phyloP scores from a whole-genome alignment of 2,113 vertebrate genomes.

The Spea bombifrons region DNA sequence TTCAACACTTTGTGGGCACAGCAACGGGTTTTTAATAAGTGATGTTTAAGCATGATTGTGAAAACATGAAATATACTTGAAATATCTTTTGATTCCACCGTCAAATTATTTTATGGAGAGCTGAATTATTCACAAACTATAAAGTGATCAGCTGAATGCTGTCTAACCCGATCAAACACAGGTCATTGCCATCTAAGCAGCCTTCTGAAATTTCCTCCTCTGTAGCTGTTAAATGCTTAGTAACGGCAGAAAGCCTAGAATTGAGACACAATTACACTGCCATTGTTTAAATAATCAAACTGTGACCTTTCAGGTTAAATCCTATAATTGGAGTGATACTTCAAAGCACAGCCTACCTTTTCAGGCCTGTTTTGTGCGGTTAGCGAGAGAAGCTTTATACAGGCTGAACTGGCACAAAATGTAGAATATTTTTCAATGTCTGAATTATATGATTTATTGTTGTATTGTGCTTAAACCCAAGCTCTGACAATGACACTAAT shows the following conservation, averaged over 20 bases:
- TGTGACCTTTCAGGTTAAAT: constrained; percentile 96
- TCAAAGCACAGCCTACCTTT: constrained; percentile 95
- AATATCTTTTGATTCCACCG: constrained; percentile 60
- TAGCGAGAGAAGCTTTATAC: constrained; percentile 74
- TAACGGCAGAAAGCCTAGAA: constrained; percentile 82
- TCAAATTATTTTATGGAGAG: constrained; percentile 65
- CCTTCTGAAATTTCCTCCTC: constrained; percentile 79
- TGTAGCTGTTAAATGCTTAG: constrained; percentile 72
- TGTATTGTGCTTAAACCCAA: background rate
- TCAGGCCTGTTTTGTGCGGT: constrained; percentile 75
- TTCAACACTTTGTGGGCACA: constrained; percentile 47
- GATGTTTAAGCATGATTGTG: constrained; percentile 48
- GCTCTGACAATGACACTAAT: background rate
- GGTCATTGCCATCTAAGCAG: constrained; percentile 77
- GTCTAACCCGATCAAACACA: constrained; percentile 84
- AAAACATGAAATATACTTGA: constrained; percentile 59
- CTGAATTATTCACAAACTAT: constrained; percentile 73
- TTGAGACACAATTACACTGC: constrained; percentile 87
- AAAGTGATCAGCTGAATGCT: constrained; percentile 67
- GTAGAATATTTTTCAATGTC: background rate
- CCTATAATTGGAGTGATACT: constrained; percentile 98
- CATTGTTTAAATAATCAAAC: constrained; percentile 98
- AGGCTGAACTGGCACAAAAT: constrained; percentile 54
- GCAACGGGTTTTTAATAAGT: constrained; percentile 32
- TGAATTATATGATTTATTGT: background rate